phyloP scores from a whole-genome alignment of 2,888 invertebrate genomes.

The Orchestes rusci region DNA sequence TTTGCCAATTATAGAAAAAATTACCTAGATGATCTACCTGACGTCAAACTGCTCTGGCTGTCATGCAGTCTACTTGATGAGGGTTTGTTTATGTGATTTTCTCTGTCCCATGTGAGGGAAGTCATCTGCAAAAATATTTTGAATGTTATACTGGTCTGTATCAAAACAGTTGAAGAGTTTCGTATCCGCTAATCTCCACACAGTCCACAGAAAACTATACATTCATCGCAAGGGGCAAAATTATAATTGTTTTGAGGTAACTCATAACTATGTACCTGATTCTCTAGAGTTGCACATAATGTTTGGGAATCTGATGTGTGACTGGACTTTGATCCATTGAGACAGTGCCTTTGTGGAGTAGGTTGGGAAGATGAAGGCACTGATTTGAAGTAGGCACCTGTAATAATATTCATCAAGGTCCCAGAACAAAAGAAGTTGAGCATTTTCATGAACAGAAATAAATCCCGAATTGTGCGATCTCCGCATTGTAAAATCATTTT shows the following conservation, averaged over 20 bases:
- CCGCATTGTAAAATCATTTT: no score
- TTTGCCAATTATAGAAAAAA: no score
- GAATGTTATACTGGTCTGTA: background rate
- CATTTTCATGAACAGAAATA: no score
- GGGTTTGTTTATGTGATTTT: slow-evolving; percentile 29
- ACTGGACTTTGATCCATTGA: slow-evolving; percentile 37
- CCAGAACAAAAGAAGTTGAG: no score
- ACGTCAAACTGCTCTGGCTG: slow-evolving; percentile 43
- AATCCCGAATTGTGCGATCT: no score
- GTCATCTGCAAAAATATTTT: slow-evolving; percentile 15
- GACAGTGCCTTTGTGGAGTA: slow-evolving; percentile 32
- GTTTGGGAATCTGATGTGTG: slow-evolving; percentile 36
- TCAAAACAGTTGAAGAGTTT: no score
- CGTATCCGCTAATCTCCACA: no score
- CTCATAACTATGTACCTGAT: slow-evolving; percentile 14
- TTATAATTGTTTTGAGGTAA: background rate
- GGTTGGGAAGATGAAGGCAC: slow-evolving; percentile 27
- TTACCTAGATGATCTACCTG: slow-evolving; percentile 30
- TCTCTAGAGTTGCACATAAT: slow-evolving; percentile 27
- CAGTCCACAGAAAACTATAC: background rate
- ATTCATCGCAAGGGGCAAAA: no score
- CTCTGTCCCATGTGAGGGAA: slow-evolving; percentile 32
- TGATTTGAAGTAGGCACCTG: slow-evolving; percentile 39
- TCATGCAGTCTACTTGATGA: slow-evolving; percentile 38
- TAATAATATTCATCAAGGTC: slow-evolving; percentile 3